Percentiles rank a stretch among this genome's conserved stretches.
These are phyloP conservation scores for Trichonephila clavata DNA, from an alignment of 1,140 invertebrate species.

Conservation along the genomic window DNA sequence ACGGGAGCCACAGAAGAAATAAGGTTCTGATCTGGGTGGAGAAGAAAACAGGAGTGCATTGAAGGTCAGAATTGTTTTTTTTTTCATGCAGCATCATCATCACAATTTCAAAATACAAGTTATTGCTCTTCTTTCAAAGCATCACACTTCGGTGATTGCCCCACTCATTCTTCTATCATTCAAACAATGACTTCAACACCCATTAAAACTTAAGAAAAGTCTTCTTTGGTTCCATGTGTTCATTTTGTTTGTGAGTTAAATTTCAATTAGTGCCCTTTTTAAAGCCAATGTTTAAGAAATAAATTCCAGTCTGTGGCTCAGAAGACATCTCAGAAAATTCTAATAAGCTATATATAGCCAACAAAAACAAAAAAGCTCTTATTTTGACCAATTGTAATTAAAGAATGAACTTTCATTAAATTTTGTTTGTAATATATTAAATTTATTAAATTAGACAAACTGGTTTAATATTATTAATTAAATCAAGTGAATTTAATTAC, in stretches of 20 bases:
- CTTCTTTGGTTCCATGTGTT: not conserved
- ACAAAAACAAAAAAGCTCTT: too few species aligned
- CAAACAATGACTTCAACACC: slow-evolving; percentile 32
- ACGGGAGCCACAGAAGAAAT: slow-evolving; percentile 97
- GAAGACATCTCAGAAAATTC: too few species aligned
- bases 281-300: not conserved
- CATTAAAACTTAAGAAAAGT: not conserved
- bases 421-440: too few species aligned
- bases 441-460: too few species aligned
- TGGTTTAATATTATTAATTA: too few species aligned
- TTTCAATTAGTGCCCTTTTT: not conserved
- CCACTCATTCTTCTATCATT: slow-evolving; percentile 39
- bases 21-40: slow-evolving; percentile 89
- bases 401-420: too few species aligned
- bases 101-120: not conserved
- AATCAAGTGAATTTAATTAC: too few species aligned
- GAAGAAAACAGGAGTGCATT: slow-evolving; percentile 70
- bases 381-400: too few species aligned
- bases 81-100: slow-evolving; percentile 53
- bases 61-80: slow-evolving; percentile 13
- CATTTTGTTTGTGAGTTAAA: too few species aligned
- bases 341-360: too few species aligned
- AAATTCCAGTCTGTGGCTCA: not conserved
- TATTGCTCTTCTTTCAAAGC: not conserved
- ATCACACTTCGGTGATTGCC: slow-evolving; percentile 25